Evolutionary conservation across 2,888 invertebrate genomes (phyloP).

Genomic region (Polymixis lichenea): DNA sequence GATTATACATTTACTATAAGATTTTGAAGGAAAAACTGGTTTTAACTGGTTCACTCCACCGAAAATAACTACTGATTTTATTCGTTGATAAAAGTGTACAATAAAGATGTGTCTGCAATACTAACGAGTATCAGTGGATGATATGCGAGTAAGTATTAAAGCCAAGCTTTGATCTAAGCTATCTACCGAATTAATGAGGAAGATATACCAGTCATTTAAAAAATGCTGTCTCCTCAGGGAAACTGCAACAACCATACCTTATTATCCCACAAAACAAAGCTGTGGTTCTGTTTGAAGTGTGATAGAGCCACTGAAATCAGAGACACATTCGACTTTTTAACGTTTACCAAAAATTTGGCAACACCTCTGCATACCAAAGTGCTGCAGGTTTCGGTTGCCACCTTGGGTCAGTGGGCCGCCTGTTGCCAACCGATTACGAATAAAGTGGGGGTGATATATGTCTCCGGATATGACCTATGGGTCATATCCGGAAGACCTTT

Average conservation of each 20-base stretch:
- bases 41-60: background rate
- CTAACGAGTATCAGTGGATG: background rate
- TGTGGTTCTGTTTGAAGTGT: background rate
- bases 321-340: background rate
- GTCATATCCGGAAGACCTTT: constrained; percentile 16
- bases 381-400: background rate
- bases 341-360: too few relatives aligned
- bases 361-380: background rate
- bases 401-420: background rate
- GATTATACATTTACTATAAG: constrained; percentile 34
- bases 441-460: background rate
- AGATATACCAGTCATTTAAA: background rate
- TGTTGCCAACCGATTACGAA: background rate
- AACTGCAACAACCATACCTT: background rate
- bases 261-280: background rate
- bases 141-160: background rate
- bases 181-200: background rate
- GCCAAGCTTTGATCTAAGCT: background rate
- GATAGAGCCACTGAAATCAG: background rate
- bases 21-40: constrained; percentile 41
- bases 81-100: constrained; percentile 11
- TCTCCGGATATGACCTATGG: background rate
- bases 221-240: accelerated
- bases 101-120: background rate
- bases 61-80: constrained; percentile 1